A percentile compares a stretch with the other conserved stretches of the same genome.
Conservation (phyloP, 2,888 invertebrate species). For the Apamea monoglypha region DNA sequence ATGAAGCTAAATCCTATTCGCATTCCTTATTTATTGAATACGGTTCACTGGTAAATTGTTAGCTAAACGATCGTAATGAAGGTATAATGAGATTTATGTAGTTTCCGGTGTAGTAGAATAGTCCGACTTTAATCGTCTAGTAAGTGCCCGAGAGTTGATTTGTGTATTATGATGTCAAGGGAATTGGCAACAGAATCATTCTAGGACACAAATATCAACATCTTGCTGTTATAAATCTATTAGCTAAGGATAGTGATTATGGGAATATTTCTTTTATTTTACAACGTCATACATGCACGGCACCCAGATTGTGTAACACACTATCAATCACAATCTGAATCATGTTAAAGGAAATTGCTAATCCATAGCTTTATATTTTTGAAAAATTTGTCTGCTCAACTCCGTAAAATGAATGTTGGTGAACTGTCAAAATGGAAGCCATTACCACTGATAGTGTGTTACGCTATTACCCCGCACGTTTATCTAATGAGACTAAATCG, state of each 20-base stretch:
- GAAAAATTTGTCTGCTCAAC: too few relatives aligned
- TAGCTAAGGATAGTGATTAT: background rate
- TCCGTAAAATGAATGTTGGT: background rate
- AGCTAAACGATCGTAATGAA: constrained; percentile 20
- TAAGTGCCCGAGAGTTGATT: background rate
- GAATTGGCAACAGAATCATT: background rate
- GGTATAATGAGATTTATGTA: constrained; percentile 3
- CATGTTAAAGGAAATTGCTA: background rate
- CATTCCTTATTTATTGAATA: constrained; percentile 45
- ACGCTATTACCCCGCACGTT: background rate
- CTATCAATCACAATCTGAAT: background rate
- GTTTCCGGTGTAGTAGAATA: constrained; percentile 8
- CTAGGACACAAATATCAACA: background rate
- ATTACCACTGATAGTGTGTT: background rate
- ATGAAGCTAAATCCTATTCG: constrained; percentile 46
- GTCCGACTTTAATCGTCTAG: background rate
- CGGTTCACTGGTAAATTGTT: constrained; percentile 24
- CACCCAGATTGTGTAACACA: background rate
- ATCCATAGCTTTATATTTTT: too few relatives aligned
- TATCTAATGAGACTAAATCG: background rate
- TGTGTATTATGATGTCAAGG: background rate
- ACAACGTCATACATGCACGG: background rate
- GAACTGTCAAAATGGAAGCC: background rate
- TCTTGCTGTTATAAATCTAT: background rate
- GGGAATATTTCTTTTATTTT: background rate